These are phyloP conservation scores for Spatula clypeata DNA, from an alignment of 2,797 vertebrate genomes.

Conservation along the genomic window DNA sequence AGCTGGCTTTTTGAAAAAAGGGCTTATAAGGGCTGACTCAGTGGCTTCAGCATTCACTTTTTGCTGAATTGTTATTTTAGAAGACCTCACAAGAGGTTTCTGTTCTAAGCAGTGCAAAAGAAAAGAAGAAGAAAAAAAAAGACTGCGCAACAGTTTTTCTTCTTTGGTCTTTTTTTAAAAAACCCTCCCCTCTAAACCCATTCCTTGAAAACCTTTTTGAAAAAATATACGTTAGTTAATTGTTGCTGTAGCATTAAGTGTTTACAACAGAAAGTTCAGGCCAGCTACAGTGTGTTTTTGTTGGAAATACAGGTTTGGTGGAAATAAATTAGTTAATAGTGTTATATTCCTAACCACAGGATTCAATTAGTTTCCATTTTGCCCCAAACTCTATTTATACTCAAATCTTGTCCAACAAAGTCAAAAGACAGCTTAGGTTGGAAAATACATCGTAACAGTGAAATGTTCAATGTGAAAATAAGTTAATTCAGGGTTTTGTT, in stretches of 20 bases:
- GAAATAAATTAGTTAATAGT: neutral
- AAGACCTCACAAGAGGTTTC: constrained; percentile 79
- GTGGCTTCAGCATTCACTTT: constrained; percentile 51
- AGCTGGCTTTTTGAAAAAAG: constrained; percentile 55
- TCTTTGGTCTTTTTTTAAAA: neutral
- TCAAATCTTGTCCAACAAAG: neutral
- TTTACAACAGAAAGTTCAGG: neutral
- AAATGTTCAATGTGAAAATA: neutral
- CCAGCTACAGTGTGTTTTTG: neutral
- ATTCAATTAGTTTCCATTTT: constrained; percentile 13
- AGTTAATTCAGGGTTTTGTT: neutral
- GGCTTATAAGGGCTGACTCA: constrained; percentile 49
- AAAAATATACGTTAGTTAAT: constrained; percentile 27
- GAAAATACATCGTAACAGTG: neutral
- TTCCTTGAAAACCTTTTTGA: constrained; percentile 41
- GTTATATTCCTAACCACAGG: neutral
- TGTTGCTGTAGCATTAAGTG: neutral
- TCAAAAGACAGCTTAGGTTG: neutral
- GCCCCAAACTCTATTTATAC: neutral
- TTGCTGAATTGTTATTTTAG: constrained; percentile 76
- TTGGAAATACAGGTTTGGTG: neutral
- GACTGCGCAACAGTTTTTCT: neutral
- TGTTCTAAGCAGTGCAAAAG: constrained; percentile 25
- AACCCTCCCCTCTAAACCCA: neutral
- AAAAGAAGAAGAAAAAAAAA: constrained; percentile 12